These are phyloP conservation scores for Strigamia transsilvanica DNA, from an alignment of 2,888 invertebrate genomes.

Conservation along the genomic window DNA sequence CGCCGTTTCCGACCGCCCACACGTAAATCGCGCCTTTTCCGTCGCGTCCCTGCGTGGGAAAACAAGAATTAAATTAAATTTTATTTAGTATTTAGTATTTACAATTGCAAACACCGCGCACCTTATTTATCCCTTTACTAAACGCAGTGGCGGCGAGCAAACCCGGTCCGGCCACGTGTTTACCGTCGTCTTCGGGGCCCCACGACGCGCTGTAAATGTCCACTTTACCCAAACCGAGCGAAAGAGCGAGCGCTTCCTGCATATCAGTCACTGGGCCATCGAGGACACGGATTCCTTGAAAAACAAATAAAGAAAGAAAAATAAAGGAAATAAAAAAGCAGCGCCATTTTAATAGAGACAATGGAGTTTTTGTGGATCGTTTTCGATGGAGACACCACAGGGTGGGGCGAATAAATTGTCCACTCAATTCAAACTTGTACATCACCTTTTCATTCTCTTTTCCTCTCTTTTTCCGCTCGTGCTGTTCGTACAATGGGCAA, in stretches of 20 bases:
- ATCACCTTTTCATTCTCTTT: slow-evolving; percentile 28
- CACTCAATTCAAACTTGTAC: slow-evolving; percentile 38
- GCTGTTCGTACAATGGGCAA: slow-evolving; percentile 30
- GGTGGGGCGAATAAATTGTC: slow-evolving; percentile 44
- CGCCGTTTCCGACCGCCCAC: slow-evolving; percentile 67
- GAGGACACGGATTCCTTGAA: slow-evolving; percentile 63
- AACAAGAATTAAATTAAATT: no score
- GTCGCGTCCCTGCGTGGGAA: slow-evolving; percentile 62
- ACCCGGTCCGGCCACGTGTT: slow-evolving; percentile 65
- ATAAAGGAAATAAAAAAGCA: neutral
- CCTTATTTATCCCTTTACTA: slow-evolving; percentile 62
- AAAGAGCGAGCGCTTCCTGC: slow-evolving; percentile 63
- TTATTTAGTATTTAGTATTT: no score
- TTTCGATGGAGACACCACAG: slow-evolving; percentile 17
- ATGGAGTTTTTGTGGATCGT: neutral
- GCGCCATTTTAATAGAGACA: neutral
- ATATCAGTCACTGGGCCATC: slow-evolving; percentile 64
- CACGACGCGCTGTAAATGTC: slow-evolving; percentile 66
- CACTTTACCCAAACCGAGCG: slow-evolving; percentile 61
- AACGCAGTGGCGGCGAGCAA: slow-evolving; percentile 62
- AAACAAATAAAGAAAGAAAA: neutral
- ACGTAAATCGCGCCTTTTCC: slow-evolving; percentile 65
- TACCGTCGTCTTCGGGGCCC: slow-evolving; percentile 64
- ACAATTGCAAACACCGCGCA: no score
- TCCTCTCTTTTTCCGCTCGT: slow-evolving; percentile 16